Base-by-base conservation (phyloP, 2,888 invertebrate species). In the Chymomyza caudatula region DNA sequence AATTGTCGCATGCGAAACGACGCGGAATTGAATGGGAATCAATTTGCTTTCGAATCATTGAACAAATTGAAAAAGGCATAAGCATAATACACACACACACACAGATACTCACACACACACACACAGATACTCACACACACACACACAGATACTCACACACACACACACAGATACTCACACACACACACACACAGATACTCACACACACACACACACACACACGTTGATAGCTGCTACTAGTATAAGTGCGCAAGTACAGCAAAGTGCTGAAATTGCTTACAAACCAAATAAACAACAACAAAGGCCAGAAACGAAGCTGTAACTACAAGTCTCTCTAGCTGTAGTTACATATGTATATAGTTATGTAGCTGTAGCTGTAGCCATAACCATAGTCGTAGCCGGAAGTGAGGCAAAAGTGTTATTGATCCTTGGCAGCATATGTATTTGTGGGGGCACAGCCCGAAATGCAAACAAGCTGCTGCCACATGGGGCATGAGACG, bases 41-140 rank as follows among this genome's bases (percentile, higher is more conserved):
- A 87, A 81, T 86, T 86, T 80, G 78, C 77, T 83, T 89, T 86
- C 88, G 82, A 87, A 85, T 88, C 89, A 88, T 87, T 88, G 87
- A 89, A 85, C 85, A 88, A 88, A 87, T 88, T 85, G 79, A 88
- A 87, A 83, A 86, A 74, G 83, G 70, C 78, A 77, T 73, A 77
- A 57, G 56, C 52, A 55, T 72, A 64, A 70, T 59, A 25, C 61
- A 52, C 20, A 37, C 58, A 22, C 6, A 47, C 42, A 58, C 6
- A 22, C 4, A 17, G 11, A 44, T 52, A 53, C n/a, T 17, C 6
- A 29, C 11, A 25, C 25, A 25, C 11, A 52, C 49, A 58, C 1
- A 19, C 29, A 15, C 19, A 37, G 11, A 37, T 37, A 37, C 11
- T 37, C 11, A 47, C 19, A 19, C 19, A 47, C 11, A 15, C 11